Evolutionary conservation across 2,888 invertebrate genomes (phyloP).

Genomic region (Lepetodrilus schrolli): DNA sequence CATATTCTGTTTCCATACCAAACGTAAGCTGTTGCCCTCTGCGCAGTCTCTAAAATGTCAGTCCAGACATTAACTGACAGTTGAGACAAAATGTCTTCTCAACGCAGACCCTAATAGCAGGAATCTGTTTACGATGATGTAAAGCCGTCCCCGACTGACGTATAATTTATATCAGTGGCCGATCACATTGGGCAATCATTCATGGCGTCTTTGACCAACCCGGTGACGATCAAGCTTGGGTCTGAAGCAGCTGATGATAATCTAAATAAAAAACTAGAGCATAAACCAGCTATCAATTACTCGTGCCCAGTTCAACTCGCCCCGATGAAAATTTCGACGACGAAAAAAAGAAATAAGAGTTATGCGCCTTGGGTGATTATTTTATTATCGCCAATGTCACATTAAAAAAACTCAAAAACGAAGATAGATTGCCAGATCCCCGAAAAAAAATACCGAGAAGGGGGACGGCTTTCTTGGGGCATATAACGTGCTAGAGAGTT

Average conservation of each 20-base stretch:
- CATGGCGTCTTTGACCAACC: constrained; percentile 31
- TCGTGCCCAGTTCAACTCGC: background rate
- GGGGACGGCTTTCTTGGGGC: constrained; percentile 24
- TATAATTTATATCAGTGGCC: constrained; percentile 36
- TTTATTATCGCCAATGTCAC: constrained; percentile 46
- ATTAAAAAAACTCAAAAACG: constrained; percentile 40
- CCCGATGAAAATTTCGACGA: constrained; percentile 39
- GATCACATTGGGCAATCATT: constrained; percentile 35
- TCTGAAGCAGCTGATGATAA: background rate
- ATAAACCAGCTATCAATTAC: constrained; percentile 42
- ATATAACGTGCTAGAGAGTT: constrained; percentile 34
- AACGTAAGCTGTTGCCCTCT: too few relatives aligned
- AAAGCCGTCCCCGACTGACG: constrained; percentile 30
- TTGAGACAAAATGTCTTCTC: too few relatives aligned
- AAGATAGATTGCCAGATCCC: constrained; percentile 39
- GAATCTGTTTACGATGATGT: background rate
- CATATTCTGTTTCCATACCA: too few relatives aligned
- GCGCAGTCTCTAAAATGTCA: too few relatives aligned
- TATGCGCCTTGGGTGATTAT: constrained; percentile 35
- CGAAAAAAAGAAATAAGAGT: constrained; percentile 31
- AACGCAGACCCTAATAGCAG: too few relatives aligned
- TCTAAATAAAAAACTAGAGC: constrained; percentile 15
- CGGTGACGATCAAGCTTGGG: constrained; percentile 15
- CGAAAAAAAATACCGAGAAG: constrained; percentile 26
- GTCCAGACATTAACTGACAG: too few relatives aligned